Percentiles rank a stretch among this genome's conserved stretches.
phyloP scores from a whole-genome alignment of 92 coral and sea anemone species.

The Epizoanthus illoricatus region DNA sequence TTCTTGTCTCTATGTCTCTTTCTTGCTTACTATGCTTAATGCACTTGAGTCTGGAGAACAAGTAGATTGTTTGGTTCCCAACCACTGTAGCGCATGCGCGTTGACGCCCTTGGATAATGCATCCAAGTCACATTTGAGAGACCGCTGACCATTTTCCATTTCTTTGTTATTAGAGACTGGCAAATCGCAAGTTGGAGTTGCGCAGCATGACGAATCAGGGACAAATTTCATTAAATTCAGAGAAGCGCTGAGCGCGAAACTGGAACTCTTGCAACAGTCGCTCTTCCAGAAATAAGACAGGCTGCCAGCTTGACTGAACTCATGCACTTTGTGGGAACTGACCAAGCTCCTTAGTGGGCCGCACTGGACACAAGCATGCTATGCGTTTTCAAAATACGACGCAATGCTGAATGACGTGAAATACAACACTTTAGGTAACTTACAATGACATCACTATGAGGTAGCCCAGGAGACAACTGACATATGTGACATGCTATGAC shows the following conservation, averaged over 20 bases:
- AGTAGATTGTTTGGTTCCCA: no score
- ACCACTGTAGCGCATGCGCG: no score
- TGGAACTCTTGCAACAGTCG: constrained; percentile 40
- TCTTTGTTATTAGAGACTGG: no score
- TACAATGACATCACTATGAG: no score
- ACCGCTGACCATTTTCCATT: no score
- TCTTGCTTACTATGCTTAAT: no score
- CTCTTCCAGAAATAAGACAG: constrained; percentile 41
- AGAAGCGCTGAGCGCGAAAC: constrained; percentile 39
- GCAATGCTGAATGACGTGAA: not conserved
- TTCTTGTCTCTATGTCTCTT: no score
- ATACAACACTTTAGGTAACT: no score
- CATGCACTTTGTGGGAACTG: not conserved
- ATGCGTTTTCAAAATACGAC: not conserved
- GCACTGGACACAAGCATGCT: not conserved
- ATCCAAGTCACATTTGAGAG: no score
- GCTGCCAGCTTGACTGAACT: constrained; percentile 13
- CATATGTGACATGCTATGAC: not conserved
- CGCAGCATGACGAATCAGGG: constrained; percentile 39
- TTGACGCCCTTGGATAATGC: no score
- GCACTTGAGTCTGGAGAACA: no score
- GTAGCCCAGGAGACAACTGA: not conserved
- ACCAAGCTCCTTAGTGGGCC: not conserved
- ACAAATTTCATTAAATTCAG: constrained; percentile 31
- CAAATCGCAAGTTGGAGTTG: not conserved